These are phyloP conservation scores for Brachionus manjavacas DNA, from an alignment of 1,140 invertebrate genomes.

Conservation along the genomic window DNA sequence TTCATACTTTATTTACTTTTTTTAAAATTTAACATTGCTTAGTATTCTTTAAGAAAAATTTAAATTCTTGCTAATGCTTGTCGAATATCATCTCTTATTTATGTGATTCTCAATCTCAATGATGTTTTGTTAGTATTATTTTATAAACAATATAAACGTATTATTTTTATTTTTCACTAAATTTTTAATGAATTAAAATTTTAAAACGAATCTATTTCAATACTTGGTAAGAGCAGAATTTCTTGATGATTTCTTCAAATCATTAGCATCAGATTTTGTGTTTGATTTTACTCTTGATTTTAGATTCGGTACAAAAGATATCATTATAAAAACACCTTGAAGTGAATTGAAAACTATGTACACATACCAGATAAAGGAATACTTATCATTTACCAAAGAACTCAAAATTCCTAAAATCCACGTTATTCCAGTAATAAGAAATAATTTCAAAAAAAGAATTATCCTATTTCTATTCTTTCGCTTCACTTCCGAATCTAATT, in stretches of 20 bases:
- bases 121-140: too few species aligned
- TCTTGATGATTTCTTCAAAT: background rate
- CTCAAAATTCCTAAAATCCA: constrained; percentile 21
- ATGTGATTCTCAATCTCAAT: too few species aligned
- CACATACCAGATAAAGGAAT: background rate
- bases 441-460: constrained; percentile 1
- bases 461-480: background rate
- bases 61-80: too few species aligned
- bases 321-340: background rate
- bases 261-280: background rate
- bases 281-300: background rate
- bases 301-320: background rate
- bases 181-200: background rate
- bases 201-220: background rate
- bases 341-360: constrained; percentile 20
- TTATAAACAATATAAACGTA: too few species aligned
- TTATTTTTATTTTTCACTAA: too few species aligned
- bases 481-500: background rate
- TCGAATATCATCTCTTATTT: too few species aligned
- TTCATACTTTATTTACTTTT: too few species aligned
- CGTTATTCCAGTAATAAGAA: constrained; percentile 10
- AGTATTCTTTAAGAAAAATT: too few species aligned
- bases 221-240: background rate
- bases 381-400: background rate
- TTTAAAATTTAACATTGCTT: too few species aligned